Percentiles rank a stretch among this genome's conserved stretches.
Conservation (phyloP, 2,113 vertebrate genomes). For the Passer montanus region DNA sequence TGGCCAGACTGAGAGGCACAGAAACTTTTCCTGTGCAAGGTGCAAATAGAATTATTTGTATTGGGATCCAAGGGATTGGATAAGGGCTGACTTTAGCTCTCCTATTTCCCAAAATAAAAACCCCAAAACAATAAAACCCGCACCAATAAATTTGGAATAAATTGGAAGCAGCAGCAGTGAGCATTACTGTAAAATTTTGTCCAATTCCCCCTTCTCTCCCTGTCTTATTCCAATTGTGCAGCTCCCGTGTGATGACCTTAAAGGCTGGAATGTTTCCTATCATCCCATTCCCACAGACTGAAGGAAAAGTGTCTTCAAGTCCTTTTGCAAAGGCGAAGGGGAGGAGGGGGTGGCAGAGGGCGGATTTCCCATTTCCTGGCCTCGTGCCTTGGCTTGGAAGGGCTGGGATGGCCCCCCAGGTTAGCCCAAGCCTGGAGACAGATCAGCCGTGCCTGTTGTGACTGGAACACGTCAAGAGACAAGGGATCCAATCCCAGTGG, state of each 20-base stretch:
- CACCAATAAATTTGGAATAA: not conserved
- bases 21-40: accelerated
- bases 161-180: not conserved
- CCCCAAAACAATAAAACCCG: not conserved
- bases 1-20: not conserved
- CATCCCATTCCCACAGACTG: not conserved
- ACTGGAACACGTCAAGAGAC: not conserved
- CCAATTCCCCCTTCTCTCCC: not conserved
- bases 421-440: not conserved
- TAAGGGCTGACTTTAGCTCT: not conserved
- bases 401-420: not conserved
- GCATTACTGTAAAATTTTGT: accelerated
- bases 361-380: not conserved
- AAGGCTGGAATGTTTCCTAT: not conserved
- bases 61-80: not conserved
- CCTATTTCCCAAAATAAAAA: not conserved
- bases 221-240: accelerated
- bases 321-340: not conserved
- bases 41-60: not conserved
- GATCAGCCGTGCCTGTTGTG: not conserved
- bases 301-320: not conserved
- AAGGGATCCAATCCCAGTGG: not conserved
- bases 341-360: not conserved
- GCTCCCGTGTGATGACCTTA: not conserved
- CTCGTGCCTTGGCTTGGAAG: not conserved